Evolutionary conservation across 2,113 vertebrate species (phyloP), one percentile per base, ranked within the genome.

Genomic region (Oostethus manadensis): DNA sequence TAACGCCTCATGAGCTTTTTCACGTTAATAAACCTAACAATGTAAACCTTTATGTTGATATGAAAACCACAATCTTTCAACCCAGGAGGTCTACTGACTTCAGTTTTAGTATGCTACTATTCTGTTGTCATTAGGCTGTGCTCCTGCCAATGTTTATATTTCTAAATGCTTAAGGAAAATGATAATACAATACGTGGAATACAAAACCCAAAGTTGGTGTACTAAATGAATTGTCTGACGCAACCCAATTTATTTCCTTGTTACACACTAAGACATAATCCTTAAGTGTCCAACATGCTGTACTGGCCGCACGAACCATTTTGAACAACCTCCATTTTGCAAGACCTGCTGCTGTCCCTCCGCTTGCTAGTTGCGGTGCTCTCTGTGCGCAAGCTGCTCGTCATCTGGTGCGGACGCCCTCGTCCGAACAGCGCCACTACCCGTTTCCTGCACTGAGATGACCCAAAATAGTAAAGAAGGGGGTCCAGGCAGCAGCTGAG

Each of bases 381-480:
- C 56, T 70, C 68, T 0, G 74, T 70, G 57, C 60, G 68, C 0
- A 73, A 78, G 50, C 54, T 61, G 20, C 73, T 90, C 48, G 70
- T 70, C 17, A 58, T 63, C 33, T 77, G 73, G 0, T 60, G 42
- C 20, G 17, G 65, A 21, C 81, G 74, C 55, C 23, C 54, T 17
- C 74, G 71, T 11, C 70, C 44, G 17, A 87, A 40, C 22, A 78
- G 29, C 0, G n/a, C 33, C 0, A 20, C 56, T 70, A 96, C 84
- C 77, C 94, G 88, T 50, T 84, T 92, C 88, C 93, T 92, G 84
- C 94, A 98, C 77, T 93, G 92, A 1, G 94, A 96, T 40, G 96
- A 98, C n/a, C 92, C 94, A 0, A 94, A 98, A 74, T 98, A 99
- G 74, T 98, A 99, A 69, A 99, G 84, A 62, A 98, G 65, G 0